Evolutionary conservation across 2,888 invertebrate genomes (phyloP).

Genomic region (Taenaris catops): DNA sequence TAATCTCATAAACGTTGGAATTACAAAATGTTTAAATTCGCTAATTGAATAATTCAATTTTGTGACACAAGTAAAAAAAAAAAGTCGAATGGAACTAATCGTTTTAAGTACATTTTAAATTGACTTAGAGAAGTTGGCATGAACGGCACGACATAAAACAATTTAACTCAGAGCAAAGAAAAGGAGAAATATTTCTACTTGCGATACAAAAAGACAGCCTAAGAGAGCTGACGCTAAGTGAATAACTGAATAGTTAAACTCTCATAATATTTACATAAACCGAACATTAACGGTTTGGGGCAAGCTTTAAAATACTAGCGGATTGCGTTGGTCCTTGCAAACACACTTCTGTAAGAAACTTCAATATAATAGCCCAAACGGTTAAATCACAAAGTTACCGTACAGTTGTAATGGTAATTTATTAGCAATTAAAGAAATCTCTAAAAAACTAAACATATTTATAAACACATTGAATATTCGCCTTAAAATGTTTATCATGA

Average conservation of each 20-base stretch:
- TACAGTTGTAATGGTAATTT: too few species aligned
- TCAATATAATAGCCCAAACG: too few species aligned
- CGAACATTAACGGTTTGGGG: slow-evolving; percentile 59
- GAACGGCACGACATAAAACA: slow-evolving; percentile 30
- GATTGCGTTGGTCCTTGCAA: slow-evolving; percentile 10
- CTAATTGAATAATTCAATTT: too few species aligned
- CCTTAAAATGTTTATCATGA: too few species aligned
- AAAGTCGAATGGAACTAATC: slow-evolving; percentile 38
- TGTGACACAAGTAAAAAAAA: too few species aligned
- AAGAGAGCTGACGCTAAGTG: slow-evolving; percentile 66
- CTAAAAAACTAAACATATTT: too few species aligned
- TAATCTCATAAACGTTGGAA: too few species aligned
- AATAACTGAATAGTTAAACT: slow-evolving; percentile 78
- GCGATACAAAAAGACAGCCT: slow-evolving; percentile 62
- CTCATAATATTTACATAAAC: slow-evolving; percentile 76
- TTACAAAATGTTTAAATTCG: too few species aligned
- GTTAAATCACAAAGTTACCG: too few species aligned
- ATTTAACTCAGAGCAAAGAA: slow-evolving; percentile 30
- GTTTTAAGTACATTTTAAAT: slow-evolving; percentile 46
- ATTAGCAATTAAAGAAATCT: too few species aligned
- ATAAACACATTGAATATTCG: too few species aligned
- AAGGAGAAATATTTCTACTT: slow-evolving; percentile 44
- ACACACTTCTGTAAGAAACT: too few species aligned
- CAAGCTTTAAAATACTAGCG: slow-evolving; percentile 38
- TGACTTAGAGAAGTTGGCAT: slow-evolving; percentile 24